Conservation (phyloP, 2,888 invertebrate species). For the Cyclophora albipunctata region DNA sequence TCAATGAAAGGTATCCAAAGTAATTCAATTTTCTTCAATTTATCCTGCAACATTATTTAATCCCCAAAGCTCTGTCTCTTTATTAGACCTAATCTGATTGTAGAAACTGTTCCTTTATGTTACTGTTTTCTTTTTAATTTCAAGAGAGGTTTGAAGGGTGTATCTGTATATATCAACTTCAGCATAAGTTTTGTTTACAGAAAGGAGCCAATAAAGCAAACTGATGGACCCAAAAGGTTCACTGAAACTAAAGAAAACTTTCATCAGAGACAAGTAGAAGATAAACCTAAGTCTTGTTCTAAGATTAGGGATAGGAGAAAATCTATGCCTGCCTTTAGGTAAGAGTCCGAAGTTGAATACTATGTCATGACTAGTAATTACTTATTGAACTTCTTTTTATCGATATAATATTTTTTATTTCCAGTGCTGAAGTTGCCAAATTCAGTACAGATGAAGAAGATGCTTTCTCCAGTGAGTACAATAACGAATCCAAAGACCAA, state of each 20-base stretch:
- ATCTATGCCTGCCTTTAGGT: slow-evolving; percentile 46
- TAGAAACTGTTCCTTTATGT: no score
- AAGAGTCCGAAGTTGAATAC: slow-evolving; percentile 7
- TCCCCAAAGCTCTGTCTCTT: no score
- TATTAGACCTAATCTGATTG: no score
- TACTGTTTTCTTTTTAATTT: no score
- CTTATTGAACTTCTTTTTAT: neutral
- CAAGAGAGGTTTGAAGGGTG: no score
- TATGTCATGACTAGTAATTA: neutral
- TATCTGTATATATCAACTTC: no score
- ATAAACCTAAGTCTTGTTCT: slow-evolving; percentile 5
- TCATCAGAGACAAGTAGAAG: slow-evolving; percentile 1
- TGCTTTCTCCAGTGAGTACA: slow-evolving; percentile 17
- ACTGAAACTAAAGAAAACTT: slow-evolving; percentile 27
- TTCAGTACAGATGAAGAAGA: slow-evolving; percentile 48
- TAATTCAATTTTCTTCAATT: no score
- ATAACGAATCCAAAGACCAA: slow-evolving; percentile 16
- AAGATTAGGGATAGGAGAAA: slow-evolving; percentile 41
- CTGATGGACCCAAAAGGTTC: slow-evolving; percentile 3
- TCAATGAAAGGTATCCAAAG: no score
- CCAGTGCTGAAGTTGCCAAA: slow-evolving; percentile 14
- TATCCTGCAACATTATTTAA: no score
- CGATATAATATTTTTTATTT: neutral
- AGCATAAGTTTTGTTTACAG: neutral
- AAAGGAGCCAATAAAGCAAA: neutral